These are phyloP conservation scores for Agrochola lota DNA, from an alignment of 2,888 invertebrate species.

Conservation along the genomic window DNA sequence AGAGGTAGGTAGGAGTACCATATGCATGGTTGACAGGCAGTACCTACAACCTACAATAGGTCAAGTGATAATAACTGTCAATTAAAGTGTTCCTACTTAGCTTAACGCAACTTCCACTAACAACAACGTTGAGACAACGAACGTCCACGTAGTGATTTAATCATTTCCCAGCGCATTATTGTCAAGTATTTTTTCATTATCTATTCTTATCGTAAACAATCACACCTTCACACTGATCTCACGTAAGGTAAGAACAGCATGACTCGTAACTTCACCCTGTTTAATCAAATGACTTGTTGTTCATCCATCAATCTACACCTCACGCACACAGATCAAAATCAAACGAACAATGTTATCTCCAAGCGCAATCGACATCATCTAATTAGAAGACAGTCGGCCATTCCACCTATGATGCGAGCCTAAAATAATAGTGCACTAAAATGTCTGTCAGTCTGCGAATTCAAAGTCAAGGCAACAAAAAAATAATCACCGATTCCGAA, in stretches of 20 bases:
- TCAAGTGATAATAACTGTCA: constrained; percentile 21
- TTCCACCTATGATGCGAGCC: constrained; percentile 77
- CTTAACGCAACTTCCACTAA: constrained; percentile 44
- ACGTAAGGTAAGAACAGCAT: constrained; percentile 23
- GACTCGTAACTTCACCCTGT: constrained; percentile 38
- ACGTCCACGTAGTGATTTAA: constrained; percentile 26
- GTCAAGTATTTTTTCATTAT: constrained; percentile 50
- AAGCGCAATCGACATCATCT: constrained; percentile 75
- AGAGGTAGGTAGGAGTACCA: constrained; percentile 6
- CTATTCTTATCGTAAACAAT: constrained; percentile 39
- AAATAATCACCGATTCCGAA: constrained; percentile 89
- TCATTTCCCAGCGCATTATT: constrained; percentile 32
- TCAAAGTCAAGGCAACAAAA: constrained; percentile 86
- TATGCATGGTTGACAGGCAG: neutral
- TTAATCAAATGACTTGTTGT: constrained; percentile 52
- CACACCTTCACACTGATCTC: constrained; percentile 33
- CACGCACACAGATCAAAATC: constrained; percentile 56
- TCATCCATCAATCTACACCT: constrained; percentile 55
- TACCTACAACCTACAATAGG: constrained; percentile 12
- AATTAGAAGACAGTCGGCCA: constrained; percentile 79
- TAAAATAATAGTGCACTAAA: constrained; percentile 83
- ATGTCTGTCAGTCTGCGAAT: constrained; percentile 87
- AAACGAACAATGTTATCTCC: constrained; percentile 66
- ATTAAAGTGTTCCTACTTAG: constrained; percentile 35
- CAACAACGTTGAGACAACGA: constrained; percentile 18